Conservation (phyloP, 2,888 invertebrate genomes). For the Drosophila testacea region DNA sequence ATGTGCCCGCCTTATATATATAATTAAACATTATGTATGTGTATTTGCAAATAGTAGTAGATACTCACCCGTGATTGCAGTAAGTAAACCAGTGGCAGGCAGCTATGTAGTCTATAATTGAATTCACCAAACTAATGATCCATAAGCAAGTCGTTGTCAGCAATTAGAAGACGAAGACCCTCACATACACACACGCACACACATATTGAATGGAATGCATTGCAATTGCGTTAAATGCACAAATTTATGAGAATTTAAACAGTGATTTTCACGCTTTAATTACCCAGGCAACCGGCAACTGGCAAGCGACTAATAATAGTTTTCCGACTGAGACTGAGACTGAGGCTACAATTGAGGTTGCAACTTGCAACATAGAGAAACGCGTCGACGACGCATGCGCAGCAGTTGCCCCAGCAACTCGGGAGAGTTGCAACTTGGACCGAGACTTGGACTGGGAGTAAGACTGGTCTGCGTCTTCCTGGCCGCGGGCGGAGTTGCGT, state of each 20-base stretch:
- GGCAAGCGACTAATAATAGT: conserved; percentile 60
- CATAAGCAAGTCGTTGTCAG: conserved; percentile 57
- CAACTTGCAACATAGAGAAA: conserved; percentile 30
- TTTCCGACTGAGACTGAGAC: conserved; percentile 15
- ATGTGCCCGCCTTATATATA: conserved; percentile 8
- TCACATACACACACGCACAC: conserved; percentile 14
- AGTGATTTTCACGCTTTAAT: conserved; percentile 84
- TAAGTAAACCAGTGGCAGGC: conserved; percentile 61
- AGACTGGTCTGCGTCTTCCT: conserved; percentile 48
- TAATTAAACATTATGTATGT: not conserved
- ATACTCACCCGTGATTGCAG: conserved; percentile 45
- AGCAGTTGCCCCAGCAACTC: conserved; percentile 13
- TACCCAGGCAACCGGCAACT: conserved; percentile 56
- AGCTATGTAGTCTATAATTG: conserved; percentile 68
- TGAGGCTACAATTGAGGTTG: conserved; percentile 19
- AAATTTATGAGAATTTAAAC: conserved; percentile 84
- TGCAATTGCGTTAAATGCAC: conserved; percentile 75
- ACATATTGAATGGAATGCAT: conserved; percentile 28
- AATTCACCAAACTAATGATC: conserved; percentile 68
- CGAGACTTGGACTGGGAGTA: conserved; percentile 9
- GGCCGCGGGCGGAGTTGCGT: conserved; percentile 54
- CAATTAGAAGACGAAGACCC: conserved; percentile 43
- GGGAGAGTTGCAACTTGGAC: conserved; percentile 7
- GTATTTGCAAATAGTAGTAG: not conserved
- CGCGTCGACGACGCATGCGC: conserved; percentile 38